Evolutionary conservation across 2,797 vertebrate genomes (phyloP).

Genomic region (Danio aesculapii): DNA sequence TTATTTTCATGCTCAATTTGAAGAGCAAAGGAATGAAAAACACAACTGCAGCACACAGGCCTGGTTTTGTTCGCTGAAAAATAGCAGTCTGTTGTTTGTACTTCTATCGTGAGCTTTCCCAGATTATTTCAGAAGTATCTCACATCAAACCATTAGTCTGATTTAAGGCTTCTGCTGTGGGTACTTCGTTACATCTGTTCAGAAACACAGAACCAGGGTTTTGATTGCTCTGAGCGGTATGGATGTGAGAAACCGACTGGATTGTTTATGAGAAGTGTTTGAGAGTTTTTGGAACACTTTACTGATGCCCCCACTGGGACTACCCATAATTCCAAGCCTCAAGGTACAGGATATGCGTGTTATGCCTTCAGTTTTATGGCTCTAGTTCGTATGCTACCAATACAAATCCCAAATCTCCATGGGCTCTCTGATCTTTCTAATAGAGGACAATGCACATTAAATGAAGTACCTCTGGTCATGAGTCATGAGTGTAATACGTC

Average conservation of each 20-base stretch:
- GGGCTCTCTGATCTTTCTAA: constrained; percentile 40
- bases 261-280: constrained; percentile 59
- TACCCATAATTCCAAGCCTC: constrained; percentile 64
- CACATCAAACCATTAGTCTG: constrained; percentile 17
- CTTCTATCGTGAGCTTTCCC: constrained; percentile 40
- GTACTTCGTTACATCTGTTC: constrained; percentile 33
- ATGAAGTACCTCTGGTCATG: not conserved
- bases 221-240: constrained; percentile 59
- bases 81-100: constrained; percentile 29
- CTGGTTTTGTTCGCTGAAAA: constrained; percentile 37
- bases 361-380: constrained; percentile 53
- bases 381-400: constrained; percentile 54
- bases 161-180: constrained; percentile 33
- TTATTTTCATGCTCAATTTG: constrained; percentile 78
- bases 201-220: constrained; percentile 58
- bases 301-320: constrained; percentile 62
- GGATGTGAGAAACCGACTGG: constrained; percentile 57
- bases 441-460: not conserved
- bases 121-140: constrained; percentile 47
- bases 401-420: constrained; percentile 47
- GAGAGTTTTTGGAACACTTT: constrained; percentile 69
- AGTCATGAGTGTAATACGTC: not conserved
- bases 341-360: constrained; percentile 66
- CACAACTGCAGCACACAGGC: constrained; percentile 60
- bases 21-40: constrained; percentile 63